phyloP scores from a whole-genome alignment of 2,797 vertebrate species.

The Enteromius argenteus region DNA sequence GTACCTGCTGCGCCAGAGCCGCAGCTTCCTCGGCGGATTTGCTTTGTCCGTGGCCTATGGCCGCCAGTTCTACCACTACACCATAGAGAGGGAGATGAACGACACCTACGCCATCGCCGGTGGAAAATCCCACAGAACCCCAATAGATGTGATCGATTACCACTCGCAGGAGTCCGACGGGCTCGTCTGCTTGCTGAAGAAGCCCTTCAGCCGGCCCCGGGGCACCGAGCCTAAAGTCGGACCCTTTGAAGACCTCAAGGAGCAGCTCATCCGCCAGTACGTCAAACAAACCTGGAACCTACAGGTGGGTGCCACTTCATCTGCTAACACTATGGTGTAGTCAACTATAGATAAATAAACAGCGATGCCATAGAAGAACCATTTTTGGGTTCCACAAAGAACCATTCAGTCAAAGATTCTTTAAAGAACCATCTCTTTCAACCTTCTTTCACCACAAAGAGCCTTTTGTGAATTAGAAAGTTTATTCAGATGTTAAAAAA shows the following conservation, averaged over 20 bases:
- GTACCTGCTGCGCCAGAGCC: slow-evolving; percentile 91
- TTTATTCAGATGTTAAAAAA: too few relatives aligned
- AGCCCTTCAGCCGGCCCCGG: slow-evolving; percentile 86
- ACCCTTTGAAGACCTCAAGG: slow-evolving; percentile 94
- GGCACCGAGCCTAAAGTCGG: slow-evolving; percentile 93
- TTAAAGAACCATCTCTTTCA: too few relatives aligned
- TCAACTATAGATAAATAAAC: not conserved
- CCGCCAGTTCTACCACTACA: slow-evolving; percentile 90
- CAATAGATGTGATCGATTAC: slow-evolving; percentile 88
- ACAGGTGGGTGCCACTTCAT: slow-evolving; percentile 77
- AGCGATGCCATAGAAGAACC: too few relatives aligned
- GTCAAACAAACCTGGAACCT: slow-evolving; percentile 94
- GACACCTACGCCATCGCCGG: slow-evolving; percentile 91
- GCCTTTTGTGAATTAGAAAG: too few relatives aligned
- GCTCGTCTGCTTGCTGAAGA: slow-evolving; percentile 89
- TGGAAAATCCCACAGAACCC: slow-evolving; percentile 85
- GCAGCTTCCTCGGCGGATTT: slow-evolving; percentile 92
- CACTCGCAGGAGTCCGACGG: slow-evolving; percentile 90
- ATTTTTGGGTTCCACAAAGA: too few relatives aligned
- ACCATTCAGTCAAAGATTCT: too few relatives aligned
- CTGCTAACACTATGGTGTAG: not conserved
- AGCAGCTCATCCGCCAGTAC: slow-evolving; percentile 92
- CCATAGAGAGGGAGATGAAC: slow-evolving; percentile 89
- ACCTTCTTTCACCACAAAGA: too few relatives aligned
- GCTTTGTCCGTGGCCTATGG: slow-evolving; percentile 86